phyloP scores from a whole-genome alignment of 2,113 vertebrate genomes.

The Equus przewalskii region DNA sequence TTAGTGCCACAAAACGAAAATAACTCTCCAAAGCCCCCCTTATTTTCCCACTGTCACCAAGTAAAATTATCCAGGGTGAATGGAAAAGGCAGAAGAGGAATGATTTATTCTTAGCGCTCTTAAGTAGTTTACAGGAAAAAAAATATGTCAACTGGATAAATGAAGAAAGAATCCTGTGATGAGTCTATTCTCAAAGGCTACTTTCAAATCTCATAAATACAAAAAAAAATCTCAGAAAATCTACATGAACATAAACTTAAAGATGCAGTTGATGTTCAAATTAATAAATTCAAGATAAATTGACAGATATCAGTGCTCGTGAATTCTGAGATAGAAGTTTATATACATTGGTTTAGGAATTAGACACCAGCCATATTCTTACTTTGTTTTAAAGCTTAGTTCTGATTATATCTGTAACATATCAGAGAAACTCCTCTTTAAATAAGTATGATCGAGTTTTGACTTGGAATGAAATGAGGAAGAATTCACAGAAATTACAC shows the following conservation, averaged over 20 bases:
- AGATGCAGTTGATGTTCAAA: neutral
- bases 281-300: neutral
- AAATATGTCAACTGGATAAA: neutral
- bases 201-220: neutral
- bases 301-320: neutral
- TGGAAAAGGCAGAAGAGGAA: neutral
- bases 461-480: neutral
- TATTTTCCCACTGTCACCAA: neutral
- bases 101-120: neutral
- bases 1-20: neutral
- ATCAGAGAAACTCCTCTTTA: neutral
- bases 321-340: neutral
- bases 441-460: neutral
- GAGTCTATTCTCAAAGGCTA: neutral
- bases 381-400: neutral
- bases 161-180: neutral
- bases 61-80: slow-evolving; percentile 7
- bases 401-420: neutral
- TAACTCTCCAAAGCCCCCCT: neutral
- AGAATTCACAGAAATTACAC: neutral
- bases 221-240: neutral
- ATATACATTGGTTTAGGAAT: neutral
- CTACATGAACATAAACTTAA: neutral
- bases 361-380: neutral
- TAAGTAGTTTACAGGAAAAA: neutral